Base-by-base conservation (phyloP, 2,113 vertebrate species). In the Grus americana region DNA sequence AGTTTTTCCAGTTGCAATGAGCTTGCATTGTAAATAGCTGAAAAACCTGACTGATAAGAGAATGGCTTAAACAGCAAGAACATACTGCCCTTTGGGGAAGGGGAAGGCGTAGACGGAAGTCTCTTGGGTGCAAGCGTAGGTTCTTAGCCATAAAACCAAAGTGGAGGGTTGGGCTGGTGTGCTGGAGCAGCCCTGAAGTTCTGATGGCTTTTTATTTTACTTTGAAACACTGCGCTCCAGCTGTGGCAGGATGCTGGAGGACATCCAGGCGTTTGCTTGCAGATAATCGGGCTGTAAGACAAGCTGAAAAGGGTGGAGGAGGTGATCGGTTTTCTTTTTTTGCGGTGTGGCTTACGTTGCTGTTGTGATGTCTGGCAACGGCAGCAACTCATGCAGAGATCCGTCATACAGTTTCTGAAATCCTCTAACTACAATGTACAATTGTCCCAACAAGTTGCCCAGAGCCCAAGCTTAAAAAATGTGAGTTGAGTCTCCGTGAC, bases 1-100 rank as follows among this genome's bases (percentile, higher is more conserved):
- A 98, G 97, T 97, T 98, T 96, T 97, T 97, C 96, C 97, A 97
- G 97, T 97, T 94, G 96, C 97, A 96, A 95, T 57, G 86, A 96
- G 40, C 91, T 97, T 96, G 96, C 96, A 95, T 97, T 97, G 95
- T 96, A 96, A 95, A 93, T 68, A 95, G 95, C 91, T 90, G 97
- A 97, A 96, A 97, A 97, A 97, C 94, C 93, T 98, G 95, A 95
- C 95, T 78, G 67, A 20, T 86, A 93, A 91, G 88, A 97, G 90
- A 92, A 98, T 97, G 96, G 97, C 97, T 98, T 98, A 78, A 93
- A 75, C 67, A 94, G 95, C 94, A 97, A 95, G 93, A 96, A 95
- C 73, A 22, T 72, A 61, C 49, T 38, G 71, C 90, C 93, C 59
- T 95, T 74, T 50, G 88, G 46, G 73, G 79, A 78, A 89, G 67